phyloP scores from a whole-genome alignment of 2,797 vertebrate genomes.

The Labroides dimidiatus region DNA sequence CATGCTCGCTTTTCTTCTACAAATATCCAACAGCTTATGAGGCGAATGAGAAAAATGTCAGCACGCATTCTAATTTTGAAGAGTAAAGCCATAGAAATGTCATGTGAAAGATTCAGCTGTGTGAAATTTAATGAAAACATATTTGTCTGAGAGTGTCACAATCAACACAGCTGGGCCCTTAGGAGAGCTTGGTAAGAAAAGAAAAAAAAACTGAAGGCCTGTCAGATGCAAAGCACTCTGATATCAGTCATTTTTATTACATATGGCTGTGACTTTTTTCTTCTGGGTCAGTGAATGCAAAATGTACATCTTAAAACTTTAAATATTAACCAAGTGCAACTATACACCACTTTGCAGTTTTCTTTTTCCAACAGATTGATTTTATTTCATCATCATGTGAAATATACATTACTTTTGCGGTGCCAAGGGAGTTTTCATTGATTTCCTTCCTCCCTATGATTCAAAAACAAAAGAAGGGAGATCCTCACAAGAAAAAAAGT shows the following conservation, averaged over 20 bases:
- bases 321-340: constrained; percentile 34
- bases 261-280: constrained; percentile 61
- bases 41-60: constrained; percentile 71
- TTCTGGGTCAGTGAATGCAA: constrained; percentile 68
- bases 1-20: constrained; percentile 21
- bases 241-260: constrained; percentile 74
- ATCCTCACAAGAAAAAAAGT: constrained; percentile 16
- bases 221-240: constrained; percentile 49
- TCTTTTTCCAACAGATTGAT: constrained; percentile 50
- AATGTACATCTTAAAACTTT: constrained; percentile 54
- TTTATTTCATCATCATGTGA: constrained; percentile 37
- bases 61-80: constrained; percentile 66
- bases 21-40: constrained; percentile 40
- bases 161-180: constrained; percentile 65
- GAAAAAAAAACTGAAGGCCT: constrained; percentile 49
- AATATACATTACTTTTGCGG: constrained; percentile 25
- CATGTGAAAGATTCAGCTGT: constrained; percentile 66
- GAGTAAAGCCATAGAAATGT: constrained; percentile 73
- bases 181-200: constrained; percentile 40
- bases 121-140: constrained; percentile 75
- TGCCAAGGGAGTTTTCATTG: constrained; percentile 29
- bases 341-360: constrained; percentile 15
- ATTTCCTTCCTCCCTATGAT: constrained; percentile 38
- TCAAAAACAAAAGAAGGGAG: constrained; percentile 37
- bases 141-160: constrained; percentile 74